Percentiles rank a stretch among this genome's conserved stretches.
These are phyloP conservation scores for Pyrrhosoma nymphula DNA, from an alignment of 2,888 invertebrate species.

Conservation along the genomic window DNA sequence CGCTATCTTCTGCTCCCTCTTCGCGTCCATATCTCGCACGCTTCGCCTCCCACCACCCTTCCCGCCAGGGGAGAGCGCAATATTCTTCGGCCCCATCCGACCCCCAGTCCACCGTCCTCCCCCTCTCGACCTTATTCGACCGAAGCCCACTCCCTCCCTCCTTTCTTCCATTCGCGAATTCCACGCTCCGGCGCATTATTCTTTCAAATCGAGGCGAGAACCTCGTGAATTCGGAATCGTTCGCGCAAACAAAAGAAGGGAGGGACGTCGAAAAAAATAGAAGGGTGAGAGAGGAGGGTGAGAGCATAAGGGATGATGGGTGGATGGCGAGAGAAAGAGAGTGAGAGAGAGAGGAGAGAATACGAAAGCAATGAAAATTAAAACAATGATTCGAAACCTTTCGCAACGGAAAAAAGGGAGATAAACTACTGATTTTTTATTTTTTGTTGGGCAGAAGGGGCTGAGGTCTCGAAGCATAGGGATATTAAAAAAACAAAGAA, in stretches of 20 bases:
- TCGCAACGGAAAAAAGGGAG: slow-evolving; percentile 9
- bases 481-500: background rate
- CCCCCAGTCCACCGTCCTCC: background rate
- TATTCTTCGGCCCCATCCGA: background rate
- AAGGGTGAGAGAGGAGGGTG: background rate
- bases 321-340: background rate
- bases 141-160: background rate
- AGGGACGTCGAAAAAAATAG: slow-evolving; percentile 6
- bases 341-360: background rate
- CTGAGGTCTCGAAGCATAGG: background rate
- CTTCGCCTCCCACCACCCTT: background rate
- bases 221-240: slow-evolving; percentile 61
- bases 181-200: background rate
- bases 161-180: background rate
- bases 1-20: background rate
- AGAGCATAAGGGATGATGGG: background rate
- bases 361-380: slow-evolving; percentile 36
- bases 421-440: background rate
- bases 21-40: background rate
- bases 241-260: slow-evolving; percentile 55
- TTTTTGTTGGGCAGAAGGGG: background rate
- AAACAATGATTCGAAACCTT: slow-evolving; percentile 57
- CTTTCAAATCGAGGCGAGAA: slow-evolving; percentile 59
- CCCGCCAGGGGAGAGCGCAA: background rate
- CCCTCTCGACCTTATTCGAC: background rate